These are phyloP conservation scores for Drosophila fulvimacula DNA, from an alignment of 2,888 invertebrate genomes.

Conservation along the genomic window DNA sequence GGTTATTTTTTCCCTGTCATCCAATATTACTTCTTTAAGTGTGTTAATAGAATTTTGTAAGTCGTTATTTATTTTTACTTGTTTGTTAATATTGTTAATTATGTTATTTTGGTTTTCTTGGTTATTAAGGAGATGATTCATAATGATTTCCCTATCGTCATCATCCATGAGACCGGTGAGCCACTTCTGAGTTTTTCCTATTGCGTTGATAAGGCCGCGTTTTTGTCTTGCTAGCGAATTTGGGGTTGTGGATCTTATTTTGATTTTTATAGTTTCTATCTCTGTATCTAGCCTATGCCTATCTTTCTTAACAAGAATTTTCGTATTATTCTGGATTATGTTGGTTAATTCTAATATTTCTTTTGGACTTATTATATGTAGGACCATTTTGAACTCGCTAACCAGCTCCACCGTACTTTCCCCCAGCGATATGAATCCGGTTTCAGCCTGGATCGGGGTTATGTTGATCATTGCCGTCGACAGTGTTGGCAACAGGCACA, in stretches of 20 bases:
- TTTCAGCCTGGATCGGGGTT: neutral
- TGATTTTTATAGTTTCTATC: neutral
- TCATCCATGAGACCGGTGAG: neutral
- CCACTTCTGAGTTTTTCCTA: neutral
- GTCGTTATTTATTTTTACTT: neutral
- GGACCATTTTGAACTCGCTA: neutral
- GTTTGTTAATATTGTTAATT: neutral
- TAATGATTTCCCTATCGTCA: neutral
- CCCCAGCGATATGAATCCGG: neutral
- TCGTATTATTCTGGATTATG: slow-evolving; percentile 1
- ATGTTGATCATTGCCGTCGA: neutral
- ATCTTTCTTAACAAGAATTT: neutral
- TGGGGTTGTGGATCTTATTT: neutral
- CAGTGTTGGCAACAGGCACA: neutral
- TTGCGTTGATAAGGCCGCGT: too few species aligned
- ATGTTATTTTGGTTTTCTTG: neutral
- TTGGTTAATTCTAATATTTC: neutral
- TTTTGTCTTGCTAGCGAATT: neutral
- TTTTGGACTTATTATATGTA: neutral
- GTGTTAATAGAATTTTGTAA: neutral
- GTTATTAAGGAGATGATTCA: neutral
- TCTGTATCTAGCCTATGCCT: neutral
- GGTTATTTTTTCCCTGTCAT: neutral
- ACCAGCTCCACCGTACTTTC: neutral
- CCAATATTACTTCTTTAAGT: neutral